These are phyloP conservation scores for Drosophila emarginata DNA, from an alignment of 2,888 invertebrate genomes.

Conservation along the genomic window DNA sequence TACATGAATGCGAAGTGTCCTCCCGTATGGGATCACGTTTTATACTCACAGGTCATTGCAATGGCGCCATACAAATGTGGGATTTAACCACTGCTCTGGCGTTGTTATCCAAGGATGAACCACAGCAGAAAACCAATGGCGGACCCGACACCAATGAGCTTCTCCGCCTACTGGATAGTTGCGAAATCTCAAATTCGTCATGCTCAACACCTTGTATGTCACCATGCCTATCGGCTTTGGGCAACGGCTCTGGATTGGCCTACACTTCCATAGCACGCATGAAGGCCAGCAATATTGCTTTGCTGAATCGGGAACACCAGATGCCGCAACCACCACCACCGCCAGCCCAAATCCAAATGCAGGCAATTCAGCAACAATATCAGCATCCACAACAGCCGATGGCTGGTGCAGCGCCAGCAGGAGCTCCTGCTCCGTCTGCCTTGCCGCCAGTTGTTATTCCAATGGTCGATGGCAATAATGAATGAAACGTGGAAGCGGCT, in stretches of 20 bases:
- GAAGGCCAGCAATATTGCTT: constrained; percentile 86
- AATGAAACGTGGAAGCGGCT: constrained; percentile 80
- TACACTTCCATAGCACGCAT: constrained; percentile 83
- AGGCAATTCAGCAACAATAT: constrained; percentile 35
- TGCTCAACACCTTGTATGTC: constrained; percentile 89
- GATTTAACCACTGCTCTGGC: constrained; percentile 98
- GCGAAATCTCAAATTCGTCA: constrained; percentile 93
- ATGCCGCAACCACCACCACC: constrained; percentile 44
- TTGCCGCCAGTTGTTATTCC: constrained; percentile 26
- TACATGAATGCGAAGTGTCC: constrained; percentile 98
- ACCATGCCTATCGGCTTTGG: constrained; percentile 85
- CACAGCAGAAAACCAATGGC: constrained; percentile 85
- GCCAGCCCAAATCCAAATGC: constrained; percentile 43
- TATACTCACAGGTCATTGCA: constrained; percentile 95
- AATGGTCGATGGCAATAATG: constrained; percentile 61
- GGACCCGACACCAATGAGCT: constrained; percentile 97
- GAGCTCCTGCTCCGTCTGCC: constrained; percentile 12
- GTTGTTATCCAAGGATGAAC: constrained; percentile 90
- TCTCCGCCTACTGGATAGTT: constrained; percentile 94
- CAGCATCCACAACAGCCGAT: constrained; percentile 27
- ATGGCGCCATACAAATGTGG: constrained; percentile 98
- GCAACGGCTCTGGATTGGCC: constrained; percentile 60
- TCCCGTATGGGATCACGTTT: constrained; percentile 95
- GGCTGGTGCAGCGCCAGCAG: constrained; percentile 20
- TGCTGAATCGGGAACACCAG: constrained; percentile 83